Conservation (phyloP, 35 echinoderm and acorn worm species). For the Diadema setosum region DNA sequence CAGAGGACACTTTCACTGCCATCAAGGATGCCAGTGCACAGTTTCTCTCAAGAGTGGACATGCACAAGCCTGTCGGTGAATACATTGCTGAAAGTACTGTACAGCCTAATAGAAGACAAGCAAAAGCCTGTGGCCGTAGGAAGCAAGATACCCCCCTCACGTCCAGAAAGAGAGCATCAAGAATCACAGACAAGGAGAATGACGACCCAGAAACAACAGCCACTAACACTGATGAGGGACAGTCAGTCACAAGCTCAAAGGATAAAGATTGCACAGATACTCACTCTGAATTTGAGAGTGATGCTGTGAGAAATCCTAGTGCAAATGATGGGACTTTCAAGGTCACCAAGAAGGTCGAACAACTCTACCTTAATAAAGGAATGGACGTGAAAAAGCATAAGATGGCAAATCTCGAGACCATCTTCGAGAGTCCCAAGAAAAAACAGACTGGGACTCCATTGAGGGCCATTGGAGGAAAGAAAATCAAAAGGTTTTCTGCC, state of each 20-base stretch:
- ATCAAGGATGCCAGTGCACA: not conserved
- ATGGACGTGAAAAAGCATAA: not conserved
- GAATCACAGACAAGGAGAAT: not conserved
- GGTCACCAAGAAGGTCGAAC: not conserved
- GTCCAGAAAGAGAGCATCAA: not conserved
- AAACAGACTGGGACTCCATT: not conserved
- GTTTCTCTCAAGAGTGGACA: not conserved
- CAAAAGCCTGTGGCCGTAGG: not conserved
- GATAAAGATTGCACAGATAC: not conserved
- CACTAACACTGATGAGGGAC: not conserved
- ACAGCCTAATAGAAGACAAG: not conserved
- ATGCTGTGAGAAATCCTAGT: not conserved
- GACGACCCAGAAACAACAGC: not conserved
- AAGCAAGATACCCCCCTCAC: not conserved
- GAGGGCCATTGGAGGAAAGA: not conserved
- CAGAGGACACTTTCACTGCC: not conserved
- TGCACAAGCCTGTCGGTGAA: not conserved
- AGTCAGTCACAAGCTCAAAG: not conserved
- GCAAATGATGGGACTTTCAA: not conserved
- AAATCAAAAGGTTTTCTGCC: not conserved
- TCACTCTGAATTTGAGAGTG: not conserved
- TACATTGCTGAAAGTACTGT: not conserved
- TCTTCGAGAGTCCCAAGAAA: slow-evolving; percentile 12
- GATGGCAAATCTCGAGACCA: not conserved
- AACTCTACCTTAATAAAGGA: not conserved